Evolutionary conservation across 92 coral and sea anemone species (phyloP), one percentile per base, ranked within the genome.

Genomic region (Actinernus sp.): DNA sequence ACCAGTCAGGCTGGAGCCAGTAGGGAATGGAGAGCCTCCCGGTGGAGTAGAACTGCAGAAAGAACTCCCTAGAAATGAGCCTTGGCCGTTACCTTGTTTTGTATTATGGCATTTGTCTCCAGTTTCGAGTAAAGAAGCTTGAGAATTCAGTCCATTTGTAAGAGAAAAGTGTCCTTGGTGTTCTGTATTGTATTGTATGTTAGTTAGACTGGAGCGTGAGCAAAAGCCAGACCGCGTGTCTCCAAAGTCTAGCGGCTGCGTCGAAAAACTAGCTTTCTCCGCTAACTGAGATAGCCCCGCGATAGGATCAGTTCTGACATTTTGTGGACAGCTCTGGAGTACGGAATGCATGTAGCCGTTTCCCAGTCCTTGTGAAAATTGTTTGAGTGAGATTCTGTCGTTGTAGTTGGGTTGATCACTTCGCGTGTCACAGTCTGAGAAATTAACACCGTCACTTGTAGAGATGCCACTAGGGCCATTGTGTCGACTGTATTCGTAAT

Each of bases 221-320:
- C 73, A 55, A 59, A 47, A 51, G 20, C 82, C 86, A 90, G 97
- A 90, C 97, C 79, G 79, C 81, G 97, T 71, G 97, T 78, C 97
- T 57, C 97, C 97, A 23, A 36, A 53, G 37, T 55, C 63, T 51
- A 85, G 71, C 58, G 52, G 11, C 18, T 84, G 86, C 67, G 65
- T 60, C 48, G 37, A 40, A 34, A 78, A 78, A 82, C 67, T 85
- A 23, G 86, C 86, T 40, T 78, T 85, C 67, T 85, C 91, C 32
- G 91, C 82, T 58, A 85, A 50, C 60, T 85, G 87, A 30, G 91
- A 75, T 41, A 85, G 77, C 51, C 86, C 91, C 13, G 82, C 86
- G 39, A 85, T 49, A 34, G 91, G 91, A 56, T 85, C 82, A 12
- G 83, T 71, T 41, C 58, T 58, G 40, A 65, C 58, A 48, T 55